A percentile compares a stretch with the other conserved stretches of the same genome.
Conservation (phyloP, 2,113 vertebrate genomes). For the Chamaetylas fuelleborni region DNA sequence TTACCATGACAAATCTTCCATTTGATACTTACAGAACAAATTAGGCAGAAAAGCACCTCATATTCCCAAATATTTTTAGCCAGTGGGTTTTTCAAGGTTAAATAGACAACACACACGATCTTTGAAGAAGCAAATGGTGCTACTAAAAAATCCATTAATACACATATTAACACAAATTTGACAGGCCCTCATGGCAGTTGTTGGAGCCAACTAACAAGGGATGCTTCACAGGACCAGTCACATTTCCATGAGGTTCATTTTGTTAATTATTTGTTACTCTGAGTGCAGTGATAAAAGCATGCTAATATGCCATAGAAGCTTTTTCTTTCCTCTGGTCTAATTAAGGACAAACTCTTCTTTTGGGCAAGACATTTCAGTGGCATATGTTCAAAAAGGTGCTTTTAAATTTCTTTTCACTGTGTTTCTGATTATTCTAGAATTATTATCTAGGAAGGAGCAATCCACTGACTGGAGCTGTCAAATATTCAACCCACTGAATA, state of each 20-base stretch:
- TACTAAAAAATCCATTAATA: constrained; percentile 62
- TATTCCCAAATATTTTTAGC: constrained; percentile 52
- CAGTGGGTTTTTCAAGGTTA: constrained; percentile 61
- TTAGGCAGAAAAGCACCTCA: constrained; percentile 67
- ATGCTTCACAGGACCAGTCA: background rate
- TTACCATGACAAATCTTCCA: constrained; percentile 15
- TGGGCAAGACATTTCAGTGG: background rate
- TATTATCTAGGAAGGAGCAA: background rate
- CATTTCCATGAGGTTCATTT: background rate
- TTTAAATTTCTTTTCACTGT: background rate
- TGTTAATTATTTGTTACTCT: constrained; percentile 35
- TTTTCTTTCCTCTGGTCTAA: background rate
- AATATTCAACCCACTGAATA: background rate
- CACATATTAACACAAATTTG: constrained; percentile 39
- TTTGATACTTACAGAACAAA: constrained; percentile 70
- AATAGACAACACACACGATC: constrained; percentile 17
- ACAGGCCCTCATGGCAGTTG: background rate
- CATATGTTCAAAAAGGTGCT: background rate
- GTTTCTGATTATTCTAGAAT: background rate
- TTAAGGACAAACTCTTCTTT: constrained; percentile 22
- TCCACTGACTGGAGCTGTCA: background rate
- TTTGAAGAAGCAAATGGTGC: constrained; percentile 56
- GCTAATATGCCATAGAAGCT: background rate
- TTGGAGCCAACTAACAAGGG: constrained; percentile 21
- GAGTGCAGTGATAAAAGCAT: background rate